Base-by-base conservation (phyloP, 2,888 invertebrate species). In the Caenorhabditis sp. region DNA sequence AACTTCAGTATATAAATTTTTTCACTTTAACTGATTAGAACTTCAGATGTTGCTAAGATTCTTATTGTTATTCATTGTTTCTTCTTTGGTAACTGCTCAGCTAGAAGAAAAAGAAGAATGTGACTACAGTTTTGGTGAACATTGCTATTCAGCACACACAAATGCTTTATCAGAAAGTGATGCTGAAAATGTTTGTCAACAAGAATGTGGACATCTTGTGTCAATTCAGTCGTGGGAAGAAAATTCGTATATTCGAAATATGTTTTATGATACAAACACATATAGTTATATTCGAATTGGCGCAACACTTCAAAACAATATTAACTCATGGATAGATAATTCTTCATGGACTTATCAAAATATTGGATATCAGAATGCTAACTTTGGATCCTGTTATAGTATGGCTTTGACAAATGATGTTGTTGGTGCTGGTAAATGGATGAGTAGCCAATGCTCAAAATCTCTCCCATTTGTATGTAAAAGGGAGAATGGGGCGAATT, bases 151-250 rank as follows among this genome's bases (percentile, higher is more conserved):
- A n/a, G n/a, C n/a, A n/a, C n/a, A n/a, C n/a, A n/a, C n/a, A n/a
- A n/a, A n/a, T n/a, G n/a, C n/a, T n/a, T 36, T 69, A 12, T 27
- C 62, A 20, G 63, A 74, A n/a, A 62, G 50, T n/a, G 65, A 69
- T 20, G 68, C 74, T 27, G 52, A 67, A 27, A 57, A 43, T 43
- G 63, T 62, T 25, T 74, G 74, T 23, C 57, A 74, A 57, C 74
- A 74, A 58, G 56, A 49, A 26, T 74, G 74, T 36, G 66, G 63
- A 2, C 52, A 69, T 31, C 63, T 74, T 1, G 74, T 67, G 2
- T 74, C 74, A 21, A 74, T 74, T 53, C 74, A 74, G 50, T 69
- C 69, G 2, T n/a, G 5, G 0, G 66, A 59, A 17, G 74, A 74
- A 23, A 74, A 74, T 49, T 43, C 50, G 31, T 69, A 62, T 25